Conservation (phyloP, 2,797 vertebrate species). For the Bucorvus abyssinicus region DNA sequence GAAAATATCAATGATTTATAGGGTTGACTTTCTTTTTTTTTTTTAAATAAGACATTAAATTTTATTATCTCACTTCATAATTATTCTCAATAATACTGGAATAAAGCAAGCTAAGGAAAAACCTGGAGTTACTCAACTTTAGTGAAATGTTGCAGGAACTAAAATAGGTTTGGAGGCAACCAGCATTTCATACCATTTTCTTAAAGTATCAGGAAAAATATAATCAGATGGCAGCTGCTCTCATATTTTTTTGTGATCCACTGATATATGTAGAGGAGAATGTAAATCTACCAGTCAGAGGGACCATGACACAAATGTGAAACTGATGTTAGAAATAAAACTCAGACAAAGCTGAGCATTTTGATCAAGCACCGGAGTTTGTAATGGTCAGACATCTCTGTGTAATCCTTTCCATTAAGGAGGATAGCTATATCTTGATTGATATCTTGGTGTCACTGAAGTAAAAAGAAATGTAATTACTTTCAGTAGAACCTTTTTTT, state of each 20-base stretch:
- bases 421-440: not conserved
- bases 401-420: not conserved
- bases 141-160: not conserved
- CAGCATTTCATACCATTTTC: not conserved
- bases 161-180: not conserved
- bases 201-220: not conserved
- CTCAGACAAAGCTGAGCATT: not conserved
- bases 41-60: not conserved
- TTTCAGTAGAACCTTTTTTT: not conserved
- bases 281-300: not conserved
- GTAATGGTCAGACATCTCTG: not conserved
- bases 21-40: not conserved
- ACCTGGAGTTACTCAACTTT: not conserved
- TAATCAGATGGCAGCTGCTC: not conserved
- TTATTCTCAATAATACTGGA: not conserved
- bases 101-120: not conserved
- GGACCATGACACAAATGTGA: not conserved
- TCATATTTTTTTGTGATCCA: not conserved
- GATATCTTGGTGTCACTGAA: not conserved
- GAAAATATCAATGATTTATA: conserved; percentile 4
- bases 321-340: not conserved
- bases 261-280: not conserved
- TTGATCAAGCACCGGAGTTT: not conserved
- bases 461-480: not conserved
- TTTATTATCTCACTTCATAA: not conserved